Evolutionary conservation across 2,888 invertebrate genomes (phyloP), one percentile per base, ranked within the genome.

Genomic region (Zhuqinia jingwanae): DNA sequence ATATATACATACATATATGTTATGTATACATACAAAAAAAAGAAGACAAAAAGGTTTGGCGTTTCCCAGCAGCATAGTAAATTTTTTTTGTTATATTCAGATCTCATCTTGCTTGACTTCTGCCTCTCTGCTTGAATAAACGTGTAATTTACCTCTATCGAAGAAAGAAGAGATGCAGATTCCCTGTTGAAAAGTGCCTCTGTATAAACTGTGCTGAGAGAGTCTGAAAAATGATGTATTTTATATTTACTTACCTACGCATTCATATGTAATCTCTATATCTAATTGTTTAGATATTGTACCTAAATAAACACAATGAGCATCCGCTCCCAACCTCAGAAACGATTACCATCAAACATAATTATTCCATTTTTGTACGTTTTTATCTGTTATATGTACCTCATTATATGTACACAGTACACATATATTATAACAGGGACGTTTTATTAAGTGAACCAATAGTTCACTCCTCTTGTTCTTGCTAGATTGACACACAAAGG

Each of bases 71-170:
- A 36, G 36, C 5, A 36, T n/a, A n/a, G n/a, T n/a, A n/a, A n/a
- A n/a, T n/a, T 25, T 75, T 53, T 53, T 53, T 75, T 75, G 53
- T 56, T 56, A 78, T 63, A 80, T 36, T 36, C 79, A 20, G 36
- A 80, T 80, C 22, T 81, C 56, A 56, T 80, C 68, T 53, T 60
- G 47, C 30, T 65, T 53, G 63, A 50, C 53, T 76, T 25, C 65
- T 63, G 25, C 56, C 42, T 63, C 84, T 45, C 70, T 68, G 53
- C 77, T 77, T 58, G 60, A 81, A 42, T 50, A 36, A 20, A 75
- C 56, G 47, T 56, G 65, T 84, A 84, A 84, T 84, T 84, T 84
- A 84, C 77, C 53, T 68, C 53, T 84, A 56, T 70, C 84, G 77
- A 84, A 70, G 84, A 84, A 68, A 84, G 84, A 84, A 56, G 68